Conservation (phyloP, 2,797 vertebrate genomes). For the Cuniculus paca region DNA sequence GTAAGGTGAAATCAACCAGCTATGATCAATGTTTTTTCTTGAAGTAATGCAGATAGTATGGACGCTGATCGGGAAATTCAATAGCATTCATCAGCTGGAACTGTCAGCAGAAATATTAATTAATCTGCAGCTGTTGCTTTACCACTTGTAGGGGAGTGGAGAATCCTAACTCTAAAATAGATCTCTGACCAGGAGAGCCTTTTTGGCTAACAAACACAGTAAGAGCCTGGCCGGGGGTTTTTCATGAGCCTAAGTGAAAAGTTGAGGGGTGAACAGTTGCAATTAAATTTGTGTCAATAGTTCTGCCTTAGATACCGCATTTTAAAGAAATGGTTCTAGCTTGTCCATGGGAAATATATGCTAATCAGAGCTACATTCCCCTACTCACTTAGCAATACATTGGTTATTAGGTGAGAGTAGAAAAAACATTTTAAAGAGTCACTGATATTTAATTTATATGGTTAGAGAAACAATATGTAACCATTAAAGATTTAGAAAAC, state of each 20-base stretch:
- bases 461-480: constrained; percentile 29
- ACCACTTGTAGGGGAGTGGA: constrained; percentile 83
- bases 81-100: constrained; percentile 89
- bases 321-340: constrained; percentile 40
- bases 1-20: constrained; percentile 50
- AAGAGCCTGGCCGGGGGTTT: constrained; percentile 66
- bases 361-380: background rate
- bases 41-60: background rate
- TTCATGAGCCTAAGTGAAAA: constrained; percentile 71
- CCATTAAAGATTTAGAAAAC: constrained; percentile 32
- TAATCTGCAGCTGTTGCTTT: constrained; percentile 87
- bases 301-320: constrained; percentile 20
- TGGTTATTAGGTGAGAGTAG: background rate
- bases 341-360: background rate
- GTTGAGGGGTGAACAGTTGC: constrained; percentile 34
- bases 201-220: constrained; percentile 65
- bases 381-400: background rate
- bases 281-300: background rate
- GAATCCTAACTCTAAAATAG: constrained; percentile 87
- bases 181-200: constrained; percentile 82
- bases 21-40: constrained; percentile 41
- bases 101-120: constrained; percentile 90
- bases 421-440: background rate
- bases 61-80: constrained; percentile 78
- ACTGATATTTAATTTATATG: constrained; percentile 51